A percentile compares a stretch with the other conserved stretches of the same genome.
phyloP scores from a whole-genome alignment of 2,113 vertebrate genomes.

The Pseudorhombus dupliciocellatus region DNA sequence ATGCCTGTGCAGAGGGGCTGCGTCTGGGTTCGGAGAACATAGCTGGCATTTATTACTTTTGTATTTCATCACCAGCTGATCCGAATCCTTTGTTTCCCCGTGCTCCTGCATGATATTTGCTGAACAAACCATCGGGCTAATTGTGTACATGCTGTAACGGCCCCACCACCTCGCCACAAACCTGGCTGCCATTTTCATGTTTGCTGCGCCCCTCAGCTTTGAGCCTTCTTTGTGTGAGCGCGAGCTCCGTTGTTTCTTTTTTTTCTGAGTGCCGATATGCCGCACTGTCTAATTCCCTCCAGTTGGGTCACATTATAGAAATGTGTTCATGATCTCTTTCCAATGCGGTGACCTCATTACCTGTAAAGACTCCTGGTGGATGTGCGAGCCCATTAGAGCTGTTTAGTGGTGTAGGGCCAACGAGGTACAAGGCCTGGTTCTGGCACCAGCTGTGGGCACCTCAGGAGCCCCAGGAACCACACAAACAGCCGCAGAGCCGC shows the following conservation, averaged over 20 bases:
- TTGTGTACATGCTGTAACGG: not conserved
- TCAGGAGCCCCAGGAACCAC: conserved; percentile 51
- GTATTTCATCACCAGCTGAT: not conserved
- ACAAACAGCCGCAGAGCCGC: conserved; percentile 28
- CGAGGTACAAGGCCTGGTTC: conserved; percentile 44
- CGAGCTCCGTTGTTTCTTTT: conserved; percentile 37
- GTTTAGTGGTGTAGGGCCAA: conserved; percentile 47
- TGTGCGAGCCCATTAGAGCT: conserved; percentile 63
- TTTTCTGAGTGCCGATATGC: conserved; percentile 22
- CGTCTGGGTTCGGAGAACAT: not conserved
- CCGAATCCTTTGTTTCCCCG: conserved; percentile 17
- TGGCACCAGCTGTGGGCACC: conserved; percentile 57
- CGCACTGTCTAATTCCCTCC: conserved; percentile 49
- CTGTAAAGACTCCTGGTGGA: conserved; percentile 58
- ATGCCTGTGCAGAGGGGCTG: too few relatives aligned
- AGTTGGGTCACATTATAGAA: conserved; percentile 57
- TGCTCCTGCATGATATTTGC: not conserved
- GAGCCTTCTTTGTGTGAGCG: conserved; percentile 31
- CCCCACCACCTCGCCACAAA: conserved; percentile 39
- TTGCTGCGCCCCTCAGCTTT: conserved; percentile 37
- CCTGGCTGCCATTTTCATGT: conserved; percentile 52
- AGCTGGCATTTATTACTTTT: not conserved
- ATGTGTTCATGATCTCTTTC: conserved; percentile 58
- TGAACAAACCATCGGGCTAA: not conserved
- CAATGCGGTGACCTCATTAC: conserved; percentile 70